A percentile compares a stretch with the other conserved stretches of the same genome.
These are phyloP conservation scores for Thecophora atra DNA, from an alignment of 2,888 invertebrate genomes.

Conservation along the genomic window DNA sequence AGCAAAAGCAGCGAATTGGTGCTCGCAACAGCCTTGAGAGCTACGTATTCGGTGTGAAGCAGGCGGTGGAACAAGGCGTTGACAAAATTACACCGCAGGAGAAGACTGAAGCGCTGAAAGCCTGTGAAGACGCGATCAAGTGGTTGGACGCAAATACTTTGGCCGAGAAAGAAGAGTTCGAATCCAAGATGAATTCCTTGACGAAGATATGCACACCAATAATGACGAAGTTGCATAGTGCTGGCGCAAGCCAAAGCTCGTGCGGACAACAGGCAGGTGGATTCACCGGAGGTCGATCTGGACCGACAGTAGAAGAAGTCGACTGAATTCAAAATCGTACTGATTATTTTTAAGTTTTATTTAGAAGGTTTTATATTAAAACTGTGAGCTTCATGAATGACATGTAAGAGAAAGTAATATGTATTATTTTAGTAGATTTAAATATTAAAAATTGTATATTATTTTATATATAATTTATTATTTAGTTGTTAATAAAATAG, in stretches of 20 bases:
- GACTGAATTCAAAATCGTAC: constrained; percentile 44
- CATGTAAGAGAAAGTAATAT: too few relatives aligned
- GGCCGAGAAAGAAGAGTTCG: constrained; percentile 80
- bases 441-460: too few relatives aligned
- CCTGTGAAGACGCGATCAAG: constrained; percentile 73
- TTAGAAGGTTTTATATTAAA: too few relatives aligned
- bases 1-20: constrained; percentile 73
- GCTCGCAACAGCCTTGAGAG: constrained; percentile 78
- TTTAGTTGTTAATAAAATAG: too few relatives aligned
- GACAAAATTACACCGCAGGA: constrained; percentile 73
- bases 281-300: constrained; percentile 69
- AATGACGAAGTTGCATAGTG: constrained; percentile 70
- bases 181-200: constrained; percentile 66
- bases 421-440: too few relatives aligned
- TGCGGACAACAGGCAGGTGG: constrained; percentile 70
- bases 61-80: constrained; percentile 74
- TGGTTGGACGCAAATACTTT: constrained; percentile 82
- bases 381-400: too few relatives aligned
- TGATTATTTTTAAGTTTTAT: neutral
- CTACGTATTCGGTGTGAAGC: constrained; percentile 76
- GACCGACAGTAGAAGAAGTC: constrained; percentile 55
- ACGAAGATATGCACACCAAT: constrained; percentile 64
- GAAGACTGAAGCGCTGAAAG: constrained; percentile 73
- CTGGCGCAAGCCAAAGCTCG: constrained; percentile 54
- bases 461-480: too few relatives aligned